A percentile compares a stretch with the other conserved stretches of the same genome.
These are phyloP conservation scores for Gisinianus flammeolus DNA, from an alignment of 2,888 invertebrate species.

Conservation along the genomic window DNA sequence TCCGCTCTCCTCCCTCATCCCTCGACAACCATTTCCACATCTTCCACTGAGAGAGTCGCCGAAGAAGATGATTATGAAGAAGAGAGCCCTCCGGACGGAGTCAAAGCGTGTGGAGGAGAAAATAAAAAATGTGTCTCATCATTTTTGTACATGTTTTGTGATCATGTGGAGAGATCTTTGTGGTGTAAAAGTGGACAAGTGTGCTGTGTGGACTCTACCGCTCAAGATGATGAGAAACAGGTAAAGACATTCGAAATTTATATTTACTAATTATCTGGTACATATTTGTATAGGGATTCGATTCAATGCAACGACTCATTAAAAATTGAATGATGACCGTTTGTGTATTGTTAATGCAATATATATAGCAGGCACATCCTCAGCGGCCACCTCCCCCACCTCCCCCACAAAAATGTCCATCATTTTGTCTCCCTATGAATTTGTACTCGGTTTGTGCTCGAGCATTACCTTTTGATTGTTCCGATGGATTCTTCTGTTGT, in stretches of 20 bases:
- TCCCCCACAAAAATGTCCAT: constrained; percentile 69
- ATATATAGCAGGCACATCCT: not conserved
- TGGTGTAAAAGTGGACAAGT: constrained; percentile 64
- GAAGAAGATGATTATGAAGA: constrained; percentile 32
- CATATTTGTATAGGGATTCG: too few relatives aligned
- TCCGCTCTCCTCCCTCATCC: constrained; percentile 20
- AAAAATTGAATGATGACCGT: too few relatives aligned
- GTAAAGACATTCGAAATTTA: not conserved
- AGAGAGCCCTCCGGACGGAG: constrained; percentile 17
- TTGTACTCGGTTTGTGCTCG: constrained; percentile 44
- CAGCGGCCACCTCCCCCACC: constrained; percentile 24
- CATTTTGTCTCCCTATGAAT: constrained; percentile 70
- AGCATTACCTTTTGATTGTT: constrained; percentile 45
- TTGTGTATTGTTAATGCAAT: not conserved
- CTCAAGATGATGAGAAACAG: constrained; percentile 19
- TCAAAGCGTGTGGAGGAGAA: constrained; percentile 69
- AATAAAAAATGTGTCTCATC: constrained; percentile 76
- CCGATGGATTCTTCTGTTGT: constrained; percentile 41
- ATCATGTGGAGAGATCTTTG: constrained; percentile 80
- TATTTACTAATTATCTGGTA: too few relatives aligned
- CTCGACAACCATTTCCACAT: constrained; percentile 17
- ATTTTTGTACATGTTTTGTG: constrained; percentile 82
- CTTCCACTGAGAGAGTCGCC: constrained; percentile 6
- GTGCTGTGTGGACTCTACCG: constrained; percentile 26
- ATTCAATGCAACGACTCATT: too few relatives aligned